These are phyloP conservation scores for Tribolium castaneum DNA, from an alignment of 1,140 invertebrate genomes.

Conservation along the genomic window DNA sequence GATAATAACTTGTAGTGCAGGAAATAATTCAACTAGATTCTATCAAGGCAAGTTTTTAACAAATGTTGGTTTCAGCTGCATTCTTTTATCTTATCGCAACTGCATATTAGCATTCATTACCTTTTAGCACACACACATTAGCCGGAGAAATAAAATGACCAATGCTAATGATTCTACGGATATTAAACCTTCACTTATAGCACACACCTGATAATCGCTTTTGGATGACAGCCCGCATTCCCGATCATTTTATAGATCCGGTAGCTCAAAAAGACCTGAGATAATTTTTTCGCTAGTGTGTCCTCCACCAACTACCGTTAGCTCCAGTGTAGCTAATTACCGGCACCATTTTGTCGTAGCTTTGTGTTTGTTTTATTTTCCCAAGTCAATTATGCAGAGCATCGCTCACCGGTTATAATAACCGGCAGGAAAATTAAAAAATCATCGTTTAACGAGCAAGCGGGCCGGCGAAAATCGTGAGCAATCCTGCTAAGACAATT, in stretches of 20 bases:
- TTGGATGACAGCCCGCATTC: neutral
- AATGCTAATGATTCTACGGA: conserved; percentile 5
- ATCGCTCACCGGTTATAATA: neutral
- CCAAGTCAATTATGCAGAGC: neutral
- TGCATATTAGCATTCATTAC: conserved; percentile 35
- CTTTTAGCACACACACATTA: conserved; percentile 15
- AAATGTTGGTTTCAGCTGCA: conserved; percentile 35
- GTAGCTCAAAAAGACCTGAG: neutral
- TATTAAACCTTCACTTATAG: conserved; percentile 9
- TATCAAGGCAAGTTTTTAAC: conserved; percentile 42
- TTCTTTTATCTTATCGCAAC: conserved; percentile 37
- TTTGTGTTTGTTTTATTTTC: neutral
- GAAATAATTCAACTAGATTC: conserved; percentile 45
- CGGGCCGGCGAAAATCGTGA: neutral
- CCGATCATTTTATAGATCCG: neutral
- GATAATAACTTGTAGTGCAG: conserved; percentile 46
- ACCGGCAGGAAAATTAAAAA: too few species aligned
- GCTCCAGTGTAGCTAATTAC: neutral
- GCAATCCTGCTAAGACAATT: neutral
- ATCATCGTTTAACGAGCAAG: too few species aligned
- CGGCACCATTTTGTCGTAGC: neutral
- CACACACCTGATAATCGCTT: neutral
- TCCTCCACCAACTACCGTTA: neutral
- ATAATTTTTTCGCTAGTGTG: neutral
- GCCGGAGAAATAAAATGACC: neutral